Conservation (phyloP, 2,113 vertebrate genomes). For the Zosterops japonicus region DNA sequence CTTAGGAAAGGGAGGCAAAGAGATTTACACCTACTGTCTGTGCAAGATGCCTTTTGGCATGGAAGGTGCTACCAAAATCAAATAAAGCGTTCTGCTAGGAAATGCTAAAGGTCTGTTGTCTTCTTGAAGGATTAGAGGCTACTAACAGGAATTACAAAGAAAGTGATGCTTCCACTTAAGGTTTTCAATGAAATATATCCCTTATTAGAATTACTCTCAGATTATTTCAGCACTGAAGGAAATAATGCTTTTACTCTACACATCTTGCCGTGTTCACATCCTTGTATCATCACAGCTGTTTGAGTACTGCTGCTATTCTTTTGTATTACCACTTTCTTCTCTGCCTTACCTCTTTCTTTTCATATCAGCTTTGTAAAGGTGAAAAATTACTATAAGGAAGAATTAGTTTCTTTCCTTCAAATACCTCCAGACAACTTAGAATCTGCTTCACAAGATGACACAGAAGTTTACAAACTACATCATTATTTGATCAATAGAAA, state of each 20-base stretch:
- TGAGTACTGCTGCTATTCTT: background rate
- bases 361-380: background rate
- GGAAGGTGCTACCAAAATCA: background rate
- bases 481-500: background rate
- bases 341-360: background rate
- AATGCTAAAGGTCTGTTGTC: background rate
- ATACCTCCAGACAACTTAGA: background rate
- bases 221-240: background rate
- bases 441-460: background rate
- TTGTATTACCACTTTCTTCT: background rate
- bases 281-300: background rate
- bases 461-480: background rate
- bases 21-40: background rate
- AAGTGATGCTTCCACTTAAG: background rate
- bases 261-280: background rate
- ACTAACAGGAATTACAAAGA: background rate
- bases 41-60: background rate
- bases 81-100: background rate
- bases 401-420: background rate
- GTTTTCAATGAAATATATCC: background rate
- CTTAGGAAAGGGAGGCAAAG: background rate
- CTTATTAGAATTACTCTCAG: background rate
- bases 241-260: background rate
- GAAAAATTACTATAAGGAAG: background rate
- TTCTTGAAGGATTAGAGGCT: background rate